phyloP scores from a whole-genome alignment of 2,797 vertebrate genomes.

The Chrysocyon brachyurus region DNA sequence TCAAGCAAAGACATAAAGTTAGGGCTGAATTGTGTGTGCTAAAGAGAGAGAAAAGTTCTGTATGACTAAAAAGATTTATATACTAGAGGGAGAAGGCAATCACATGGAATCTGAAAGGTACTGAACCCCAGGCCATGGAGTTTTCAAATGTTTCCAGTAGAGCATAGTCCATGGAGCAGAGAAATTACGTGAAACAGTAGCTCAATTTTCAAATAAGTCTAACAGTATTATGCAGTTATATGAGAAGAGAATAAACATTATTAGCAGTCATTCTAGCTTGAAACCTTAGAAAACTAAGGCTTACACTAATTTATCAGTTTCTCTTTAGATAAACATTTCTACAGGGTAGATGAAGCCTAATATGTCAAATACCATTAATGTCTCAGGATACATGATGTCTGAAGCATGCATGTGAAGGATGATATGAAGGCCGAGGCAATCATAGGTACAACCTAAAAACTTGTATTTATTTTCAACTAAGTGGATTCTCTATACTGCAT shows the following conservation, averaged over 20 bases:
- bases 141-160: not conserved
- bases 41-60: not conserved
- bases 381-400: not conserved
- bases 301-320: not conserved
- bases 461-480: not conserved
- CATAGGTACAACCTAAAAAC: not conserved
- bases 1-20: not conserved
- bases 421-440: not conserved
- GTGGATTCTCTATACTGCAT: not conserved
- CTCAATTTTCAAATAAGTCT: constrained; percentile 34
- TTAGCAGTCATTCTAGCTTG: constrained; percentile 4
- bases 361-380: not conserved
- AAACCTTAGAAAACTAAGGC: not conserved
- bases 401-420: not conserved
- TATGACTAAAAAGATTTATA: not conserved
- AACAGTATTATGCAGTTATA: not conserved
- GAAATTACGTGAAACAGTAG: not conserved
- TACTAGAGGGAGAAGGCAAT: not conserved
- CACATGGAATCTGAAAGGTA: not conserved
- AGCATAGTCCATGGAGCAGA: not conserved
- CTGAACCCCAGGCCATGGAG: not conserved
- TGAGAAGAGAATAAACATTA: not conserved
- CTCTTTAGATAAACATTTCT: not conserved
- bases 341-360: not conserved
- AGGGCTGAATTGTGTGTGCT: not conserved